Evolutionary conservation across 2,888 invertebrate genomes (phyloP), one percentile per base, ranked within the genome.

Genomic region (Pyrrhopygopsis socrates): DNA sequence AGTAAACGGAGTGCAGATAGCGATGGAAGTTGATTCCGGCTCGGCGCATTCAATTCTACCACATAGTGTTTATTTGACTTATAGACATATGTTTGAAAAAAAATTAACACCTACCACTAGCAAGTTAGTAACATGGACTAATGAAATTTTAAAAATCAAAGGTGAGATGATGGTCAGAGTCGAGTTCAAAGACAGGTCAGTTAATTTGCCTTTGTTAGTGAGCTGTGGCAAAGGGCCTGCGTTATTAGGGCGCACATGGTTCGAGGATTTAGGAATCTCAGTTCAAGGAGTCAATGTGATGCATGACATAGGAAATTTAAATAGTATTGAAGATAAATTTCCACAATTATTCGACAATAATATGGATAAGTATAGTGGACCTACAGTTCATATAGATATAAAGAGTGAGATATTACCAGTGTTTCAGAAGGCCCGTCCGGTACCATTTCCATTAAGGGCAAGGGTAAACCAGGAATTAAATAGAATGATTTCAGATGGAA

Each of bases 381-480:
- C 58, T 84, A 54, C 85, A 41, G 2, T 79, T 29, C 74, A 88
- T 58, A 81, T 82, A 24, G 88, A 83, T 24, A 78, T 88, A 20
- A 78, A 86, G 8, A 88, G 86, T 29, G 84, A 87, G 9, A 87
- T 88, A 13, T 70, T 13, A 41, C 41, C 41, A 34, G 41, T 41
- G 30, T 94, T 94, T 83, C n/a, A 92, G 0, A 90, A 91, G 67
- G 86, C 89, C 9, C 84, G 89, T 20, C 85, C 87, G 0, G 89
- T 92, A 3, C 91, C 94, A 2, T 93, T 80, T 71, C 92, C 91
- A 2, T 83, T 92, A 13, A 92, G 88, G 45, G 84, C 83, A 8
- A 75, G 86, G 79, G 89, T 93, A 1, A 89, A 91, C 67, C 78
- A 81, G 20, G 90, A 91, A 50, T 89, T 92, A 11, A 86, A 90